Conservation (phyloP, 2,797 vertebrate genomes). For the Scyliorhinus canicula region DNA sequence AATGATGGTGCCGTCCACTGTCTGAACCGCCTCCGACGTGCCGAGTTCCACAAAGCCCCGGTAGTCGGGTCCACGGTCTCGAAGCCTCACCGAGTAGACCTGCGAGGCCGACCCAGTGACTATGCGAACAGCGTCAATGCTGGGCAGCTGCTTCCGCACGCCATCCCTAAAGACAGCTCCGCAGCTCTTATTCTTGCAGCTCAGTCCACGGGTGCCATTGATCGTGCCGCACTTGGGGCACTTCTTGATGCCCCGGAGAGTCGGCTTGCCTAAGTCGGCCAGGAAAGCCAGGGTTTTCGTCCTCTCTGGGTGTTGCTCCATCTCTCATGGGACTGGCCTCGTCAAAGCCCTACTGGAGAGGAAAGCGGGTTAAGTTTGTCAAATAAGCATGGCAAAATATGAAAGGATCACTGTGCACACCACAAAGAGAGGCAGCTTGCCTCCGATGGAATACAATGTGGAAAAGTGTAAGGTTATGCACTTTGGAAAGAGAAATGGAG, state of each 20-base stretch:
- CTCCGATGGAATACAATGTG: too few relatives aligned
- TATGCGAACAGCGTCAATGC: constrained; percentile 68
- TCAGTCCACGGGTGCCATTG: constrained; percentile 84
- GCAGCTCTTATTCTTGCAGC: constrained; percentile 90
- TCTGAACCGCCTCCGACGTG: constrained; percentile 73
- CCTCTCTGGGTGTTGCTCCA: constrained; percentile 55
- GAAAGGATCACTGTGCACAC: background rate
- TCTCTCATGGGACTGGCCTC: constrained; percentile 41
- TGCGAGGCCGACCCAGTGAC: constrained; percentile 63
- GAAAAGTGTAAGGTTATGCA: too few relatives aligned
- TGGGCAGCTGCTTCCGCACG: constrained; percentile 53
- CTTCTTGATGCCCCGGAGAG: constrained; percentile 76
- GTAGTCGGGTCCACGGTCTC: constrained; percentile 64
- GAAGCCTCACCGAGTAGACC: constrained; percentile 76
- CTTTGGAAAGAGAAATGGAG: too few relatives aligned
- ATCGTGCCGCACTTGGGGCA: constrained; percentile 84
- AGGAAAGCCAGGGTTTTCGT: constrained; percentile 76
- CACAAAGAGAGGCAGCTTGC: background rate
- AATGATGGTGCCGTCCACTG: constrained; percentile 68
- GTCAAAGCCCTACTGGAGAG: background rate
- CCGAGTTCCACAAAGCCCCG: constrained; percentile 80
- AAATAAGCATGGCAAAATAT: background rate
- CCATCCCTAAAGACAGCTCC: constrained; percentile 73
- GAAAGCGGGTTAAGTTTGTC: background rate
- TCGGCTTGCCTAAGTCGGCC: constrained; percentile 82